These are phyloP conservation scores for Brachionus sp. DNA, from an alignment of 1,140 invertebrate genomes.

Conservation along the genomic window DNA sequence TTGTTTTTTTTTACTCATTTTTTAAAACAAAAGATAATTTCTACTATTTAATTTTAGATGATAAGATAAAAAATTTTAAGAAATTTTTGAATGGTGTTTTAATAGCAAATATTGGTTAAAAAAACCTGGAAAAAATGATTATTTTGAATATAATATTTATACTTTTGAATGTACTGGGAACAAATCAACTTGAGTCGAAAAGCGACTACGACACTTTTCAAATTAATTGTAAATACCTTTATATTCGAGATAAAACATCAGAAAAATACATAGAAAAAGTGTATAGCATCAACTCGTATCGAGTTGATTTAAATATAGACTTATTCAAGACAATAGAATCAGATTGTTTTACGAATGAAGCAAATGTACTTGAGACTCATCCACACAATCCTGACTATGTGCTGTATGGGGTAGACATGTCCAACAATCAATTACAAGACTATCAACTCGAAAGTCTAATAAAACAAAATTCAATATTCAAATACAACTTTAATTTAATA, in stretches of 20 bases:
- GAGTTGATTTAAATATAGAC: neutral
- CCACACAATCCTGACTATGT: neutral
- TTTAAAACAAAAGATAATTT: neutral
- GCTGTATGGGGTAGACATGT: constrained; percentile 2
- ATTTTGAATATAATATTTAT: neutral
- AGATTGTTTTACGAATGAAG: neutral
- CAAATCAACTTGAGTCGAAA: neutral
- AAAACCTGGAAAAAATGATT: neutral
- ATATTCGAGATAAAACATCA: neutral
- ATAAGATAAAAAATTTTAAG: neutral
- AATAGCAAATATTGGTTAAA: neutral
- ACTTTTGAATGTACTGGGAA: neutral
- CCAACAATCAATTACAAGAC: neutral
- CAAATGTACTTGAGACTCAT: neutral
- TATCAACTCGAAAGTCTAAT: constrained; percentile 12
- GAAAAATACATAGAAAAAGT: neutral
- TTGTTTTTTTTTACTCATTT: neutral
- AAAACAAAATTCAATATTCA: constrained; percentile 18
- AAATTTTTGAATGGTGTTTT: constrained; percentile 3
- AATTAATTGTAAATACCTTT: constrained; percentile 2
- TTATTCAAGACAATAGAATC: neutral
- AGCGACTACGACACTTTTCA: neutral
- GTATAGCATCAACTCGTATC: neutral
- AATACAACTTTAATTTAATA: constrained; percentile 7
- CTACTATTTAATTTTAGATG: neutral